phyloP scores from a whole-genome alignment of 2,888 invertebrate genomes.

The Empis stercorea region DNA sequence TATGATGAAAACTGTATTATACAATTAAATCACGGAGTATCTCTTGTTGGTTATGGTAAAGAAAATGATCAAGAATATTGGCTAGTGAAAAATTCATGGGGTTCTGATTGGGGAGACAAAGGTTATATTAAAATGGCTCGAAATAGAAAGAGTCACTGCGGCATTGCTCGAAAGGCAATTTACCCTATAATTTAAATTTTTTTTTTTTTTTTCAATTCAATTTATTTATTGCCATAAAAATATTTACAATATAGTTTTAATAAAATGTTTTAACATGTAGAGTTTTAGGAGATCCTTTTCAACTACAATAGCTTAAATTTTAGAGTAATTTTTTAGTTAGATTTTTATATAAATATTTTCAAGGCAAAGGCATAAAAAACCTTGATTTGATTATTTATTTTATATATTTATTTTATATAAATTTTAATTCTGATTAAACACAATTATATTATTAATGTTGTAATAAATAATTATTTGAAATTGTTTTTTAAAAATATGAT shows the following conservation, averaged over 20 bases:
- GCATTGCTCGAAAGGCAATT: conserved; percentile 44
- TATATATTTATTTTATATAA: too few relatives aligned
- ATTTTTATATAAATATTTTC: too few relatives aligned
- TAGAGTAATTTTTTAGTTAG: too few relatives aligned
- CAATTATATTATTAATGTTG: too few relatives aligned
- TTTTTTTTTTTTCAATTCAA: not conserved
- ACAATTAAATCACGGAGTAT: conserved; percentile 54
- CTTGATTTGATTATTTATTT: too few relatives aligned
- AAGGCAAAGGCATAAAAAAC: too few relatives aligned
- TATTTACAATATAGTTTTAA: not conserved
- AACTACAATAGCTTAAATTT: too few relatives aligned
- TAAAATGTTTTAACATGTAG: too few relatives aligned
- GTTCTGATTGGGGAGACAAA: conserved; percentile 53
- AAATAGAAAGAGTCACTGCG: conserved; percentile 66
- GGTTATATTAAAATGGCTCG: conserved; percentile 76
- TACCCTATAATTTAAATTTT: not conserved
- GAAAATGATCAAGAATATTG: conserved; percentile 2
- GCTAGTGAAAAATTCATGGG: conserved; percentile 52
- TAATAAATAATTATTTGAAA: too few relatives aligned
- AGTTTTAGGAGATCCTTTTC: too few relatives aligned
- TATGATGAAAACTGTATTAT: conserved; percentile 54
- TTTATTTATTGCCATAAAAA: not conserved
- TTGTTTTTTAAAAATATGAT: too few relatives aligned
- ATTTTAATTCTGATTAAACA: too few relatives aligned
- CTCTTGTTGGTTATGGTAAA: conserved; percentile 11